These are phyloP conservation scores for Apolygus lucorum DNA, from an alignment of 1,140 invertebrate genomes.

Conservation along the genomic window DNA sequence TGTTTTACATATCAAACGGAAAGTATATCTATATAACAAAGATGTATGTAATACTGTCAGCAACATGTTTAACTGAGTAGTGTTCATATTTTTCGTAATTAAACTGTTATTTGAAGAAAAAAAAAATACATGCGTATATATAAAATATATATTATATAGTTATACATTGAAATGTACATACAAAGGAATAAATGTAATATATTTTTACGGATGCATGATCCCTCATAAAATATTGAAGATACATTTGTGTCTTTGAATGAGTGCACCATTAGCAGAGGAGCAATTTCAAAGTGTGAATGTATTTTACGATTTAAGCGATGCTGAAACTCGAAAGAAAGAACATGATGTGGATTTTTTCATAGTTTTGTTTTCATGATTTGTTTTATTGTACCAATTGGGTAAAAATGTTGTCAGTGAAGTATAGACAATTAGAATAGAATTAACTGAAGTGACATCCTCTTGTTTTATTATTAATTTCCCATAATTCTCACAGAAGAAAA, in stretches of 20 bases:
- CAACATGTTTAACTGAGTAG: conserved; percentile 24
- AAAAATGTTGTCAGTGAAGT: not conserved
- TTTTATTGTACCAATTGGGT: not conserved
- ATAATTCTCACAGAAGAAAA: too few relatives aligned
- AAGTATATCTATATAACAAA: conserved; percentile 2
- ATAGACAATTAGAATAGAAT: not conserved
- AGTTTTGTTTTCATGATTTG: too few relatives aligned
- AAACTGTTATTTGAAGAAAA: conserved; percentile 18
- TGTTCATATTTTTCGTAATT: conserved; percentile 25
- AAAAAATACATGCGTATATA: conserved; percentile 18
- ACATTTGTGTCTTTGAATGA: not conserved
- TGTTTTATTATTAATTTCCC: too few relatives aligned
- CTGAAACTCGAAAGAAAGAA: not conserved
- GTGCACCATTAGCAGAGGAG: not conserved
- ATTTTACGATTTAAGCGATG: not conserved
- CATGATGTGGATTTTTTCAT: not conserved
- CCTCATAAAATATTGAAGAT: not conserved
- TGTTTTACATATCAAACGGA: conserved; percentile 20
- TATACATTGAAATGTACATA: conserved; percentile 17
- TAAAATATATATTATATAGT: conserved; percentile 16
- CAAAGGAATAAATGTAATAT: conserved; percentile 21
- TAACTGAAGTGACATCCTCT: not conserved
- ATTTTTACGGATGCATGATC: conserved; percentile 24
- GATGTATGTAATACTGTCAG: conserved; percentile 21
- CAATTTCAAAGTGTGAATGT: not conserved